Evolutionary conservation across 1,140 invertebrate genomes (phyloP), one percentile per base, ranked within the genome.

Genomic region (Araneus ventricosus): DNA sequence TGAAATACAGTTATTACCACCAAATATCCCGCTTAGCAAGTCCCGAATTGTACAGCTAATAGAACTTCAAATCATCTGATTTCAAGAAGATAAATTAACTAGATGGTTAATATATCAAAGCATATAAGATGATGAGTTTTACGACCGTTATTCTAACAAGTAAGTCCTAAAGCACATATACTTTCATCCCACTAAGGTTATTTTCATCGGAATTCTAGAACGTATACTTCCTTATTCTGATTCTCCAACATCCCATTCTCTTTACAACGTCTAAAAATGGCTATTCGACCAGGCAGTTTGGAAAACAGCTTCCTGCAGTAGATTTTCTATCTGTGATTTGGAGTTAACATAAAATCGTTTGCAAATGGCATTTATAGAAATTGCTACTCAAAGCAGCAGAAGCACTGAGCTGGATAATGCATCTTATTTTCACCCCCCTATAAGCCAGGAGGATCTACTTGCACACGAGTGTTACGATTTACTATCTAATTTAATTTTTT

Each of bases 401-500:
- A 37, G 30, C 34, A 75, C 30, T 37, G 27, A 37, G 20, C 30
- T 34, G 10, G 30, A 4, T 37, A 20, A 75, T 75, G 27, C 17
- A 14, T 75, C 70, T 75, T 75, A 75, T 75, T 75, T 30, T 20
- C 30, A 2, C 45, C 8, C 30, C 14, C 70, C 70, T 14, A 14
- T 34, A 34, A 75, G 2, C 70, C 2, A 20, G 30, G 27, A 22
- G 0, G 70, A 75, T 75, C 70, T 75, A 37, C 30, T 75, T 34
- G 20, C 30, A 34, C 70, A 37, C 30, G 70, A 4, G 70, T 17
- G 34, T 75, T 34, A 37, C 34, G 30, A 75, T 75, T 75, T 75
- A 75, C 70, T 75, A 75, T 75, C 34, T 52, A 82, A 82, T 82
- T 82, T 82, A 82, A 41, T 82, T 41, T 45, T 52, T 82, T 82